Base-by-base conservation (phyloP, 2,888 invertebrate species). In the Saturnia pavonia region DNA sequence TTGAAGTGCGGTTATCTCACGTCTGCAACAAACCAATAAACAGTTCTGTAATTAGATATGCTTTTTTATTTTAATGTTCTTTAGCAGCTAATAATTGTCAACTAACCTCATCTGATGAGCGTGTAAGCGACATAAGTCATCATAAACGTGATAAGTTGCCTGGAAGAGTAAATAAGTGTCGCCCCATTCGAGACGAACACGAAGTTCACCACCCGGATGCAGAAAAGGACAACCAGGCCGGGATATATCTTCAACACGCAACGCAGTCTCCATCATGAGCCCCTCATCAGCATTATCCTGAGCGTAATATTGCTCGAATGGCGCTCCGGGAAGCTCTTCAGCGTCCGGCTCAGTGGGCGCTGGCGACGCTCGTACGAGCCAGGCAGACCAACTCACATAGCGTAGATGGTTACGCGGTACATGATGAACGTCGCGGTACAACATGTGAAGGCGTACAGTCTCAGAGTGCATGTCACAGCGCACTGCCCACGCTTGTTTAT, bases 61-160 rank as follows among this genome's bases (percentile, higher is more conserved):
- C 8, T 8, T 27, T 66, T 11, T 25, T 22, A 67, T 6, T 45
- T 22, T 14, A 54, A 27, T n/a, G 8, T 67, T 19, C n/a, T 14
- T 0, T 22, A 65, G 11, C 7, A 27, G 3, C 8, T 43, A 25
- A 34, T 14, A n/a, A n/a, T 57, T 54, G 3, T 1, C 34, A 25
- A 48, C 48, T 51, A 88, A 96, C 97, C 96, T 96, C 97, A 97
- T 97, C 86, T 97, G 97, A 84, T 96, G 96, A 87, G 96, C 96
- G 88, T 97, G 97, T 74, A 96, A 92, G 76, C 97, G 95, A 80
- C 96, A 96, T 66, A 97, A 96, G 88, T 97, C 97, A 86, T 97
- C 97, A 86, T 97, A 96, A 83, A 96, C 96, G 90, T 97, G 97
- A 88, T 97, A 97, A 73, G 96, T 96, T 73, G 97, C 96, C 87